These are phyloP conservation scores for Scaptomyza cyrtandrae DNA, from an alignment of 2,888 invertebrate genomes.

Conservation along the genomic window DNA sequence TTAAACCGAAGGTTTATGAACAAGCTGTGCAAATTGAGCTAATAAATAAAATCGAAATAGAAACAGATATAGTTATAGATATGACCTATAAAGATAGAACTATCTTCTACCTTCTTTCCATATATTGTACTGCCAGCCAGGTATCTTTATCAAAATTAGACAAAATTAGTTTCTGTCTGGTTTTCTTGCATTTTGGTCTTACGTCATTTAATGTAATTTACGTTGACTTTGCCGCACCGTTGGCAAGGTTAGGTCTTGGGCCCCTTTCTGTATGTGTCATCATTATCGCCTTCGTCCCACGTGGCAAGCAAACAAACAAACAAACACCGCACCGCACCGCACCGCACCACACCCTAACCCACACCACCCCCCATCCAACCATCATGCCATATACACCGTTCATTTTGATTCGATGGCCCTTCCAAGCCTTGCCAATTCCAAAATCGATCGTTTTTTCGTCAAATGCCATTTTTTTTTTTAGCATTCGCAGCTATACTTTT, in stretches of 20 bases:
- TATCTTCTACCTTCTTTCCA: no score
- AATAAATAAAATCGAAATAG: neutral
- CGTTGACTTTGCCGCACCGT: constrained; percentile 53
- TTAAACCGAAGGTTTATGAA: neutral
- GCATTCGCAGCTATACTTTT: constrained; percentile 33
- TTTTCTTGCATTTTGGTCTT: constrained; percentile 48
- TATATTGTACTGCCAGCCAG: neutral
- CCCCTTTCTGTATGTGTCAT: constrained; percentile 62
- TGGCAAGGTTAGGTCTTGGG: constrained; percentile 45
- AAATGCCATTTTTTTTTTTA: constrained; percentile 59
- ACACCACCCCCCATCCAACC: neutral
- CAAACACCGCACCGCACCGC: neutral
- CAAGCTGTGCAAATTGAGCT: neutral
- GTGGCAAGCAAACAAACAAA: constrained; percentile 31
- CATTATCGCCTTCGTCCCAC: constrained; percentile 68
- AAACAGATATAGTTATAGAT: no score
- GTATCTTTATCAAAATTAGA: constrained; percentile 23
- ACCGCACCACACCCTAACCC: neutral
- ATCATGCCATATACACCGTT: neutral
- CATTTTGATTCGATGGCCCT: constrained; percentile 23
- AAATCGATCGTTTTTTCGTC: constrained; percentile 73
- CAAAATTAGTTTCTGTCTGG: constrained; percentile 16
- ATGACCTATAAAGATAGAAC: no score
- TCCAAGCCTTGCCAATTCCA: constrained; percentile 70
- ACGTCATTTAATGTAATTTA: constrained; percentile 56